Evolutionary conservation across 2,888 invertebrate genomes (phyloP).

Genomic region (Microctonus aethiopoides): DNA sequence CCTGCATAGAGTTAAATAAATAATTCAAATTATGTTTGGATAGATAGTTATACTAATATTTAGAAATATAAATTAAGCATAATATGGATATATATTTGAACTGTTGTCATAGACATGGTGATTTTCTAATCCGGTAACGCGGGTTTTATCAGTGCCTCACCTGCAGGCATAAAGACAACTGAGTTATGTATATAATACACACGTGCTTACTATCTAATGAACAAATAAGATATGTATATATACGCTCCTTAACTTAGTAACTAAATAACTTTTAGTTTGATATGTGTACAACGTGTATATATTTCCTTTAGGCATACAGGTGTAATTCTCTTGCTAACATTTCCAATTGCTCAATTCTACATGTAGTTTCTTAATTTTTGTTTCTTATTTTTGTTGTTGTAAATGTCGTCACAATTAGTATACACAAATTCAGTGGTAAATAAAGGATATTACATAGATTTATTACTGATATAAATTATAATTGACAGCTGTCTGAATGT

Average conservation of each 20-base stretch:
- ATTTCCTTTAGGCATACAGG: slow-evolving; percentile 29
- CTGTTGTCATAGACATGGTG: slow-evolving; percentile 20
- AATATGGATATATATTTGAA: background rate
- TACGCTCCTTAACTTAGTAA: background rate
- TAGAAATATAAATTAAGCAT: background rate
- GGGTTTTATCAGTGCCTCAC: slow-evolving; percentile 38
- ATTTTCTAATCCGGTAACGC: slow-evolving; percentile 45
- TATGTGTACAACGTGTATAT: slow-evolving; percentile 4
- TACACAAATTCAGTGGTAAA: too few species aligned
- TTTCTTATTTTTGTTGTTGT: background rate
- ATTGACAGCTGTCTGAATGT: too few species aligned
- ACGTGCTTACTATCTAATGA: slow-evolving; percentile 12
- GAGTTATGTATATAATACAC: background rate
- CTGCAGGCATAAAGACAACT: slow-evolving; percentile 26
- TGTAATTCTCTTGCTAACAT: slow-evolving; percentile 27
- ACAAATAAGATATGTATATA: background rate
- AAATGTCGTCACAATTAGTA: background rate
- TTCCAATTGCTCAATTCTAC: background rate
- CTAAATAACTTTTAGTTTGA: slow-evolving; percentile 3
- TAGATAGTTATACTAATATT: background rate
- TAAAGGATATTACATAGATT: too few species aligned
- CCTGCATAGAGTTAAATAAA: too few species aligned
- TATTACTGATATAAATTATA: too few species aligned
- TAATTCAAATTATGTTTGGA: background rate
- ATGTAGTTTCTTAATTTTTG: background rate